Evolutionary conservation across 2,113 vertebrate genomes (phyloP).

Genomic region (Otolemur garnettii): DNA sequence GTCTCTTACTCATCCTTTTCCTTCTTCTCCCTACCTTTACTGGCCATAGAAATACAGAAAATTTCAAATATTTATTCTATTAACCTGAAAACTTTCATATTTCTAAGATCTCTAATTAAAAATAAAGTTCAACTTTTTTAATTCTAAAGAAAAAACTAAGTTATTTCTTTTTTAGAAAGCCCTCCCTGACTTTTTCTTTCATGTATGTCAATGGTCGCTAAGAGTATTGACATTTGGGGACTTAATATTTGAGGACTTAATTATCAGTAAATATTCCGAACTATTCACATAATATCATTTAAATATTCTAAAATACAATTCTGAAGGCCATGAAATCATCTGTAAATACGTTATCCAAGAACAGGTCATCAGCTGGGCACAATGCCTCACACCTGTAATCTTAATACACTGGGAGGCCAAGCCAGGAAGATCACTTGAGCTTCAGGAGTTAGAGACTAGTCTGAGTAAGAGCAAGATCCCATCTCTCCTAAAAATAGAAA

Average conservation of each 20-base stretch:
- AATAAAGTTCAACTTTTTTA: neutral
- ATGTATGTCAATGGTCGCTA: neutral
- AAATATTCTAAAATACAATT: constrained; percentile 23
- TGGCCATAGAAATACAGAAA: neutral
- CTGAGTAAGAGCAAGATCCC: too few species aligned
- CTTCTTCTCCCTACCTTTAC: neutral
- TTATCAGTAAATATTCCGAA: constrained; percentile 1
- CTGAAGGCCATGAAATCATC: neutral
- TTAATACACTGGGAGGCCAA: too few species aligned
- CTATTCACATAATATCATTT: constrained; percentile 8
- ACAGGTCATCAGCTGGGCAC: too few species aligned
- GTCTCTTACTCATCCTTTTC: neutral
- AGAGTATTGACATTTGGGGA: neutral
- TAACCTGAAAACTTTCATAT: neutral
- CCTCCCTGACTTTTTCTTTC: neutral
- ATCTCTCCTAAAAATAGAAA: too few species aligned
- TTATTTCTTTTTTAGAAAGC: neutral
- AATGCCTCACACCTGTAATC: too few species aligned
- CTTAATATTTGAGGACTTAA: constrained; percentile 23
- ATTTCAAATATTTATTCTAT: neutral
- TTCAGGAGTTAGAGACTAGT: too few species aligned
- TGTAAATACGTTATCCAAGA: neutral
- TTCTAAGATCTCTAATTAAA: constrained; percentile 18
- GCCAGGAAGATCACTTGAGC: too few species aligned
- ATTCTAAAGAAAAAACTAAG: neutral